Base-by-base conservation (phyloP, 64 coral and sea anemone species). In the Pocillopora damicornis region DNA sequence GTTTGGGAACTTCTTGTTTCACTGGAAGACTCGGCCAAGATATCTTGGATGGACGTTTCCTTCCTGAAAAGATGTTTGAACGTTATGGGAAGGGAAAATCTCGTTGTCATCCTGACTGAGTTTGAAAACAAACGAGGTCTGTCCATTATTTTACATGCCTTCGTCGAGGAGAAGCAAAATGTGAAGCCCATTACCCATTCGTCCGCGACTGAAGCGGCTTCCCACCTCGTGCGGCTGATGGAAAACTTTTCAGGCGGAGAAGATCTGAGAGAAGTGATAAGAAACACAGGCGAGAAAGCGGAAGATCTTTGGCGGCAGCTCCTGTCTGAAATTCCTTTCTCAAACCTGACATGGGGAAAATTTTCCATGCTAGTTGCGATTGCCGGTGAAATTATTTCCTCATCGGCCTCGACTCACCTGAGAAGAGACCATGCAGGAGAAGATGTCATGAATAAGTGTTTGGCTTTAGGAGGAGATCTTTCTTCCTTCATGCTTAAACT, bases 1-100 rank as follows among this genome's bases (percentile, higher is more conserved):
- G 36, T 42, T 26, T 22, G 69, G 18, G 1, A 13, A 11, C 20
- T 85, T 58, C 38, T 85, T 0, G 20, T 2, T 22, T 57, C 65
- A 6, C 13, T 85, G 8, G 64, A 85, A 66, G n/a, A 72, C 8
- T 37, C 11, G 15, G 65, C 12, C 11, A 85, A 72, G 64, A 72
- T 85, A 4, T 85, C 81, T 12, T 85, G 81, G 81, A 37, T 11
- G 11, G 20, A 85, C 20, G 37, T 85, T 10, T 13, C 26, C 68
- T 85, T 45, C 22, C 35, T 85, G 13, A 85, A 85, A 63, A 15
- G 25, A 57, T 11, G 18, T 85, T 30, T 85, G 11, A 1, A 13
- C 58, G 11, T 1, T 2, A 22, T 71, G 13, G 10, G 22, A 11
- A 85, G 63, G 26, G 15, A 57, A 13, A 37, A 85, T 30, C 37